Evolutionary conservation across 2,888 invertebrate genomes (phyloP).

Genomic region (Chrysotoxum bicinctum): DNA sequence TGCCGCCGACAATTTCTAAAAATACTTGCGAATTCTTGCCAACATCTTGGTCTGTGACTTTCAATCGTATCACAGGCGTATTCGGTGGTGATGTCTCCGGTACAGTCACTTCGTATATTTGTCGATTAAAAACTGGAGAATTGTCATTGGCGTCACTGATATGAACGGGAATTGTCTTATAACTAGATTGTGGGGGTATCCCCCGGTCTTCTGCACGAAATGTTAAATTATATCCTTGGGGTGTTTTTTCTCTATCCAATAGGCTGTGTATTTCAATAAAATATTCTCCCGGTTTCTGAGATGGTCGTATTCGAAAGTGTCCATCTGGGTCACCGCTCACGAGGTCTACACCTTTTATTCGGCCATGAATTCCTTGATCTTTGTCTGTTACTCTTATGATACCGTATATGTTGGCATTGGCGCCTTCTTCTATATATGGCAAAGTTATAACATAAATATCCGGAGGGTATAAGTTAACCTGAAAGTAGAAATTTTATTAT

Average conservation of each 20-base stretch:
- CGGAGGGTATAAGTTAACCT: slow-evolving; percentile 93
- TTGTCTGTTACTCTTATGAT: slow-evolving; percentile 92
- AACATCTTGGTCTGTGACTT: slow-evolving; percentile 92
- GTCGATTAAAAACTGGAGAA: slow-evolving; percentile 92
- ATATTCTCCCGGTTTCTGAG: slow-evolving; percentile 86
- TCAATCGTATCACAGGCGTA: slow-evolving; percentile 93
- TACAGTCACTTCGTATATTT: slow-evolving; percentile 93
- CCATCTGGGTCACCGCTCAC: slow-evolving; percentile 95
- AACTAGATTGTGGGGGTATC: slow-evolving; percentile 88
- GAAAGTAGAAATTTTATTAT: slow-evolving; percentile 73
- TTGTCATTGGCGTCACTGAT: slow-evolving; percentile 92
- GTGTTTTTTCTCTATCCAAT: slow-evolving; percentile 89
- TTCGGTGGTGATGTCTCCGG: slow-evolving; percentile 94
- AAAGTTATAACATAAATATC: slow-evolving; percentile 91
- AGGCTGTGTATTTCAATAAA: slow-evolving; percentile 90
- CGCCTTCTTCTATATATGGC: slow-evolving; percentile 90
- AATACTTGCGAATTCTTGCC: slow-evolving; percentile 92
- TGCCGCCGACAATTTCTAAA: slow-evolving; percentile 95
- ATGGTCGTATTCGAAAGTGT: slow-evolving; percentile 89
- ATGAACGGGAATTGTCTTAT: slow-evolving; percentile 91
- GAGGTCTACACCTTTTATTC: slow-evolving; percentile 91
- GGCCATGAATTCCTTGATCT: slow-evolving; percentile 92
- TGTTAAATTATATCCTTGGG: slow-evolving; percentile 93
- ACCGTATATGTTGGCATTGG: slow-evolving; percentile 93
- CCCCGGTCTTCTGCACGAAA: slow-evolving; percentile 93